These are phyloP conservation scores for Probosciger aterrimus DNA, from an alignment of 2,113 vertebrate genomes.

Conservation along the genomic window DNA sequence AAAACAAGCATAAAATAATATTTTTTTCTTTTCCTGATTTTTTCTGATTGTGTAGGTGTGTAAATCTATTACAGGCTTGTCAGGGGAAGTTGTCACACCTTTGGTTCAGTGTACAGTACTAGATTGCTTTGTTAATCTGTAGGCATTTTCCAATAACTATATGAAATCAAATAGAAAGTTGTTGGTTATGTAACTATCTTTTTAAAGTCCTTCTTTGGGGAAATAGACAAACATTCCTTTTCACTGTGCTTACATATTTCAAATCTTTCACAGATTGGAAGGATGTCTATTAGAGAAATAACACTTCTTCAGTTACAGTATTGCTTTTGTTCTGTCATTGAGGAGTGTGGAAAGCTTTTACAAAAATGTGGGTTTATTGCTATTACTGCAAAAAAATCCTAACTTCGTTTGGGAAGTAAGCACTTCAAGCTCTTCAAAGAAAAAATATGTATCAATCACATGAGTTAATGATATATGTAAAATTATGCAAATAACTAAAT, in stretches of 20 bases:
- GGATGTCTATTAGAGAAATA: not conserved
- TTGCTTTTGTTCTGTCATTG: not conserved
- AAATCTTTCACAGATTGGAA: not conserved
- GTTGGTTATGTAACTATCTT: not conserved
- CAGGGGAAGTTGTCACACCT: not conserved
- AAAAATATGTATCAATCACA: not conserved
- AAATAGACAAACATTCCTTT: not conserved
- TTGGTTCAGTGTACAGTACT: not conserved
- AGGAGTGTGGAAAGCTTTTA: not conserved
- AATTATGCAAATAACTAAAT: not conserved
- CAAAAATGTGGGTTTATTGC: not conserved
- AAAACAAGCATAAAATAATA: not conserved
- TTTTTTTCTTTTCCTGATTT: not conserved
- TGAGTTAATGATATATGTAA: not conserved
- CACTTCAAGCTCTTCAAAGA: not conserved
- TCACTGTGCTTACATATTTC: not conserved
- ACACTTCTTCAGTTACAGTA: not conserved
- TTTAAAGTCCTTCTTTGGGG: not conserved
- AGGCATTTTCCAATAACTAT: not conserved
- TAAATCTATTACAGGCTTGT: not conserved
- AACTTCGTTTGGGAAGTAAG: not conserved
- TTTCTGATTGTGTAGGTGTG: not conserved
- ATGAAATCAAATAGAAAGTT: not conserved
- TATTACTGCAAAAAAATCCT: not conserved
- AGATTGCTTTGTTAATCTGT: not conserved